A percentile compares a stretch with the other conserved stretches of the same genome.
These are phyloP conservation scores for Cheilinus undulatus DNA, from an alignment of 2,113 vertebrate species.

Conservation along the genomic window DNA sequence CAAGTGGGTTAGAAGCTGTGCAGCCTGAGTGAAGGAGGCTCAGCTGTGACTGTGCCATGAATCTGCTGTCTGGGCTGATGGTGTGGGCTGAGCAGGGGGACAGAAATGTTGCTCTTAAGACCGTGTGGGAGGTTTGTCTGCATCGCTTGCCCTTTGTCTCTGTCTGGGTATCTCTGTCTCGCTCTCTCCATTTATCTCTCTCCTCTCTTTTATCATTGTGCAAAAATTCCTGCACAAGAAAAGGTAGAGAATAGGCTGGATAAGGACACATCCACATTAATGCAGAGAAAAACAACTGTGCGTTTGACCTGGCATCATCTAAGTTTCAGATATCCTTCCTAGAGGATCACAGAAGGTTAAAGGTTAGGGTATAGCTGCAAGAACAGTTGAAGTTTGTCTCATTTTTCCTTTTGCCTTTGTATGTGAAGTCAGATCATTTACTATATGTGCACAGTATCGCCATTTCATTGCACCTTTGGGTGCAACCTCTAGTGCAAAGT, in stretches of 20 bases:
- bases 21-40: slow-evolving; percentile 51
- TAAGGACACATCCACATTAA: not conserved
- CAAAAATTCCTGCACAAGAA: not conserved
- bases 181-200: slow-evolving; percentile 44
- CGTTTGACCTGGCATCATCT: not conserved
- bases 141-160: slow-evolving; percentile 45
- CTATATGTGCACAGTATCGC: not conserved
- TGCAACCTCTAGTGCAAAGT: no score
- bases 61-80: slow-evolving; percentile 40
- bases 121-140: slow-evolving; percentile 63
- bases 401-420: not conserved
- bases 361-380: no score
- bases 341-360: no score
- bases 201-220: not conserved
- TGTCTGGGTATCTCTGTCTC: slow-evolving; percentile 49
- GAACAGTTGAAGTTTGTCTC: not conserved
- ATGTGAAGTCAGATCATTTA: no score
- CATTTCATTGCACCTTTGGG: no score
- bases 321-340: not conserved
- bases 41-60: slow-evolving; percentile 53
- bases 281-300: not conserved
- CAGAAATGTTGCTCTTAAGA: slow-evolving; percentile 37
- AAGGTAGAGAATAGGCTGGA: not conserved
- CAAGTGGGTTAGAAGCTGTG: slow-evolving; percentile 58
- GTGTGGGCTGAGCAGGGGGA: slow-evolving; percentile 62